Conservation (phyloP, 2,888 invertebrate species). For the Drosophila pseudotalamancana region DNA sequence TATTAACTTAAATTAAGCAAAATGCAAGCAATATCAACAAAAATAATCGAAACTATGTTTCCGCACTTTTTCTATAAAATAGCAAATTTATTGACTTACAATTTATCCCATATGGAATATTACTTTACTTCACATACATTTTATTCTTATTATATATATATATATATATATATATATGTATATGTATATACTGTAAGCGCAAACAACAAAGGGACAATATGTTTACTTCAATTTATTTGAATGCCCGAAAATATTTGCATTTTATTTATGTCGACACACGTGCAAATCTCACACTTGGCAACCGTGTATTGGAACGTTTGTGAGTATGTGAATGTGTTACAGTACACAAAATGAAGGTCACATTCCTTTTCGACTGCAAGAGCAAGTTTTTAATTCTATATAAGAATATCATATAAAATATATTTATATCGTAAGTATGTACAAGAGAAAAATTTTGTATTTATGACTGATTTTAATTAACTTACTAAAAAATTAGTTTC, state of each 20-base stretch:
- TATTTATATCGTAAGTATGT: no score
- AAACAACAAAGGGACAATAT: neutral
- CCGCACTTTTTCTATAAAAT: no score
- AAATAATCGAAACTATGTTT: conserved; percentile 20
- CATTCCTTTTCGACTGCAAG: neutral
- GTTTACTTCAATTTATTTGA: neutral
- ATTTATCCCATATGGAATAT: no score
- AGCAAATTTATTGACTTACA: no score
- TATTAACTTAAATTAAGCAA: conserved; percentile 33
- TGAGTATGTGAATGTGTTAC: neutral
- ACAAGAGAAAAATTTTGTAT: neutral
- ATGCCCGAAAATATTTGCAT: conserved; percentile 12
- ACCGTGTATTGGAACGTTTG: conserved; percentile 2
- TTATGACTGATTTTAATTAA: no score
- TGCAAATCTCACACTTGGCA: conserved; percentile 23
- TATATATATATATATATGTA: neutral
- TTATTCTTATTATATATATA: neutral
- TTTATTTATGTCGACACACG: conserved; percentile 14
- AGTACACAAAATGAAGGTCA: conserved; percentile 9
- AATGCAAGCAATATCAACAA: conserved; percentile 12
- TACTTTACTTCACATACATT: no score
- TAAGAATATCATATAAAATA: neutral
- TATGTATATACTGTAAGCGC: neutral
- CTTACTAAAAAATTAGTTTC: no score
- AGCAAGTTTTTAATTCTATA: neutral